phyloP scores from a whole-genome alignment of 2,888 invertebrate genomes.

The Cancer borealis region DNA sequence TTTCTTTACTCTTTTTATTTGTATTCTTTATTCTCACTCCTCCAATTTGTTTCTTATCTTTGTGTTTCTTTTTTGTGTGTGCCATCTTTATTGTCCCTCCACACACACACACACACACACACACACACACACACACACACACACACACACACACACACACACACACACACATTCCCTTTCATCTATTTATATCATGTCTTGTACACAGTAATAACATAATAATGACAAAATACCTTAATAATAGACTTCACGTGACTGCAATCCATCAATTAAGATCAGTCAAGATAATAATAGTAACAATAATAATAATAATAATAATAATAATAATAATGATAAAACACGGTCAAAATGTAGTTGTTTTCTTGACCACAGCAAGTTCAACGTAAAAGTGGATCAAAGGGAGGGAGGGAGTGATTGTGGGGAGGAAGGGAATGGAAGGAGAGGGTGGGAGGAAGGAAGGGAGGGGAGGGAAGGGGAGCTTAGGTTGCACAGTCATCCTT shows the following conservation, averaged over 20 bases:
- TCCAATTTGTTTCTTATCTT: background rate
- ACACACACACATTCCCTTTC: background rate
- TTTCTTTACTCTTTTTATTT: background rate
- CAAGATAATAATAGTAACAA: background rate
- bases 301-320: background rate
- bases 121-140: too few species aligned
- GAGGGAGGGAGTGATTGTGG: background rate
- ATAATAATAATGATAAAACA: background rate
- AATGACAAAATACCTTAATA: background rate
- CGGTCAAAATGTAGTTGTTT: background rate
- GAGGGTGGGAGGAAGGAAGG: background rate
- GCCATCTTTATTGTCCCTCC: too few species aligned
- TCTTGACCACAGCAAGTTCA: conserved; percentile 13
- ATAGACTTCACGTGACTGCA: background rate
- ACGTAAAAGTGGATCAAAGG: background rate
- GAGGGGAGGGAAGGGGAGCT: background rate
- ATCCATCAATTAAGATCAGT: background rate
- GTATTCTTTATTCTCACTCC: background rate
- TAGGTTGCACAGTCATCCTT: conserved; percentile 15
- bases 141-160: too few species aligned
- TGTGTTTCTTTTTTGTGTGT: background rate
- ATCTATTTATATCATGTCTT: background rate
- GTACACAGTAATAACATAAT: background rate
- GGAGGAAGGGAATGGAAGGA: background rate
- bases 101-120: too few species aligned